Base-by-base conservation (phyloP, 1,140 invertebrate species). In the Palaemon carinicauda region DNA sequence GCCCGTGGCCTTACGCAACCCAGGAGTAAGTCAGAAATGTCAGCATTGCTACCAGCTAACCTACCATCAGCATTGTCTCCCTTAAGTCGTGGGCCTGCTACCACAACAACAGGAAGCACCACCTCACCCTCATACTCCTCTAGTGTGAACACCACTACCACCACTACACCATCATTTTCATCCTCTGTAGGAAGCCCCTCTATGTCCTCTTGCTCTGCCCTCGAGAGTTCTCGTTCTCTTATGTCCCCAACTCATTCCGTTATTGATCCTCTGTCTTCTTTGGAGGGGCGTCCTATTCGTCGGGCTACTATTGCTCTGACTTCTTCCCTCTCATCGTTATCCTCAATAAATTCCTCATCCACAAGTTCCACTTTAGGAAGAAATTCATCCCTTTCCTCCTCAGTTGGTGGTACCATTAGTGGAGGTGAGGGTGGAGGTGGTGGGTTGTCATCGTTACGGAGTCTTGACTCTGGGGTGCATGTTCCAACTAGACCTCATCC, bases 1-100 rank as follows among this genome's bases (percentile, higher is more conserved):
- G 88, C 79, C 15, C 88, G 89, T 50, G 89, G 87, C 75, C 80
- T 89, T 79, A 77, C 79, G 12, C 86, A 89, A 50, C 86, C 89
- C 75, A 87, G 88, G 74, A 89, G 88, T 89, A 88, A 89, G 88
- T 88, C 81, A 12, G 84, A 87, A 27, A 52, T 83, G 54, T 79
- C 54, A 21, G 75, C 77, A 52, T 24, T 79, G 24, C 54, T 78
- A 21, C 87, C 75, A 21, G 31, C 60, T 78, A 78, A 82, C 81
- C 75, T 60, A n/a, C 82, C 78, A 74, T 60, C 60, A 78, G 60
- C 60, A 24, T 56, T 82, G 75, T 54, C 75, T 60, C 80, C 79
- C n/a, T 80, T 82, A 52, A 87, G 56, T 33, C 60, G 71, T 56
- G 77, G 85, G 41, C 19, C 65, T n/a, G 50, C 54, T n/a, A 33